Evolutionary conservation across 2,797 vertebrate species (phyloP), one percentile per base, ranked within the genome.

Genomic region (Gambelia wislizenii): DNA sequence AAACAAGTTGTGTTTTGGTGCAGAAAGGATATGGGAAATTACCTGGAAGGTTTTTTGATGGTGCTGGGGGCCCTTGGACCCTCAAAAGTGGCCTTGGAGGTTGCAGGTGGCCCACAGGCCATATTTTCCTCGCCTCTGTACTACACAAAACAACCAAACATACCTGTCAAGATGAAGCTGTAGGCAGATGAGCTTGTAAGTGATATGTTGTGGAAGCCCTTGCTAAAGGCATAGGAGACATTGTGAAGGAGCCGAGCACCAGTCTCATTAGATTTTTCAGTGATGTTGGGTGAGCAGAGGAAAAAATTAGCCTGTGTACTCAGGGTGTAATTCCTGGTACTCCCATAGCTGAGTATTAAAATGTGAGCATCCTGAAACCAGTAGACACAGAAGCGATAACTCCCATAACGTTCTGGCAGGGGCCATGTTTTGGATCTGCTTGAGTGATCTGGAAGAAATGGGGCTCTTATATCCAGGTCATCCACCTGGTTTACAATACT

Each of bases 301-400:
- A 92, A 80, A 42, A 27, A 39, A 0, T 54, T 39, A 8, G 94
- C 95, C 1, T 2, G 27, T 22, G 5, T 6, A 2, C 94, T 96
- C 85, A 96, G 83, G 61, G 33, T 0, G 59, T 91, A 95, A 59
- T 90, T 61, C 0, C 4, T 52, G 13, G 18, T 42, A 64, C 18
- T 96, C 54, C 97, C 97, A 0, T 97, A 97, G 0, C 0, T 92
- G 27, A 97, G 88, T 3, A 0, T 8, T 86, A 97, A 18, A 0
- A 16, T 91, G 25, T 87, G 84, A 0, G 67, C 56, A 0, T 83
- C 89, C 64, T 85, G 89, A 76, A 91, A 93, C 97, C 97, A 97
- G 94, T 92, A 96, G 82, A 97, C 0, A 1, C 97, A 97, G 95
- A 97, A 97, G 86, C 97, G 97, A n/a, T 97, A 97, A 82, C 92